Conservation (phyloP, 1,140 invertebrate genomes). For the Hetaerina americana region DNA sequence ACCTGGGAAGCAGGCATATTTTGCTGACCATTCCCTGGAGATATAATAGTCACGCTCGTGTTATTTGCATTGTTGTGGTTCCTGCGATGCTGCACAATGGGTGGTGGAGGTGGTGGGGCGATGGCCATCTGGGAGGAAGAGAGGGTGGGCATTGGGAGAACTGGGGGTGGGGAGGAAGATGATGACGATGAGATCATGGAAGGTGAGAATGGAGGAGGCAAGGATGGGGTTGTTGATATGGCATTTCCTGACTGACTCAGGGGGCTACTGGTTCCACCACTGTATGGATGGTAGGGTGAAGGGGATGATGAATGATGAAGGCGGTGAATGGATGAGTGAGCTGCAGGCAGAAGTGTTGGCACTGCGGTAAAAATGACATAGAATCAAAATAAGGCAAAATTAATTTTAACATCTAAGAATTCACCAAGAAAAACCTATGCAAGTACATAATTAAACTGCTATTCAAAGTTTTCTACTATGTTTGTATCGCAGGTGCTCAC, state of each 20-base stretch:
- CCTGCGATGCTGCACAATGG: constrained; percentile 7
- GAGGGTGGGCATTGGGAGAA: constrained; percentile 2
- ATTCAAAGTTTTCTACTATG: no score
- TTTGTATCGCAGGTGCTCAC: no score
- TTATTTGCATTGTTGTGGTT: constrained; percentile 46
- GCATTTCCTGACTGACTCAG: constrained; percentile 4
- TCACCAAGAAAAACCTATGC: no score
- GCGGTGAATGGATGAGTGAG: not conserved
- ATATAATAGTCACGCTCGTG: constrained; percentile 52
- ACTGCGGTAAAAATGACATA: no score
- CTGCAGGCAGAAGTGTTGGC: not conserved
- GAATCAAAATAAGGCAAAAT: no score
- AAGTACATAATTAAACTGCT: no score
- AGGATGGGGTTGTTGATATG: constrained; percentile 4
- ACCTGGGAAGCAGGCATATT: constrained; percentile 24
- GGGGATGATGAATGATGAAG: not conserved
- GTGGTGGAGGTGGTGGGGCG: constrained; percentile 13
- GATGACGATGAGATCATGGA: constrained; percentile 10
- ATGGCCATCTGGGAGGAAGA: constrained; percentile 9
- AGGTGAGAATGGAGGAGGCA: constrained; percentile 6
- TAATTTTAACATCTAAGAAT: no score
- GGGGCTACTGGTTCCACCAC: constrained; percentile 3
- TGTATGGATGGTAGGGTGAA: not conserved
- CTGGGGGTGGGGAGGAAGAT: constrained; percentile 9
- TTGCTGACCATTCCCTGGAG: constrained; percentile 26